Percentiles rank a stretch among this genome's conserved stretches.
Conservation (phyloP, 2,888 invertebrate species). For the Cephus pulcher region DNA sequence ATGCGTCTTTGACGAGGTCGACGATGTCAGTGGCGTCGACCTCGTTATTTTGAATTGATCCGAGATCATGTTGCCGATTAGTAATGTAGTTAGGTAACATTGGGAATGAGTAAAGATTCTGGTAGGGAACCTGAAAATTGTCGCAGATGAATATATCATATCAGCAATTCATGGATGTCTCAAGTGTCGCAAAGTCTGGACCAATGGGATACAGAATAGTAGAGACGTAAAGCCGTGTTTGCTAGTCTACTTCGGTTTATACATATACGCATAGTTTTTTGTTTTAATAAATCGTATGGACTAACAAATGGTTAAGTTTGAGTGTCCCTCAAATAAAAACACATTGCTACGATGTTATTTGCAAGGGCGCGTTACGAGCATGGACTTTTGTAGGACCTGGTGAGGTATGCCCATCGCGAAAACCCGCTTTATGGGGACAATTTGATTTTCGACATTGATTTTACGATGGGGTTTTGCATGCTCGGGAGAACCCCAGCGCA, state of each 20-base stretch:
- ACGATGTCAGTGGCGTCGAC: conserved; percentile 32
- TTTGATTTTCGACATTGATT: conserved; percentile 50
- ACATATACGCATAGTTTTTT: conserved; percentile 17
- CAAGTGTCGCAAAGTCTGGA: background rate
- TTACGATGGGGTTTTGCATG: conserved; percentile 55
- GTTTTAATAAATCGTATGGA: conserved; percentile 31
- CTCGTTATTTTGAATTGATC: conserved; percentile 59
- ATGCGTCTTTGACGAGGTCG: conserved; percentile 29
- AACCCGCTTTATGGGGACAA: conserved; percentile 46
- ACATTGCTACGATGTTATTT: conserved; percentile 29
- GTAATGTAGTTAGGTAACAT: background rate
- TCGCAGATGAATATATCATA: background rate
- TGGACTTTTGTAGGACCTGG: background rate
- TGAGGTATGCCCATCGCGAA: conserved; percentile 5
- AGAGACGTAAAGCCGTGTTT: background rate
- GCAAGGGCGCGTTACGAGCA: background rate
- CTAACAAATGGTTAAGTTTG: conserved; percentile 49
- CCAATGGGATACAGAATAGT: background rate
- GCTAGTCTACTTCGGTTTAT: conserved; percentile 26
- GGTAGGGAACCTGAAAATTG: background rate
- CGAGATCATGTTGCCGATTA: conserved; percentile 7
- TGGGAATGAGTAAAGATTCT: background rate
- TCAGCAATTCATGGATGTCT: background rate
- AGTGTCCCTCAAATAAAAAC: conserved; percentile 49
- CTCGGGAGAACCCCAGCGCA: conserved; percentile 16